Base-by-base conservation (phyloP, 64 coral and sea anemone genomes). In the Acropora tenuis region DNA sequence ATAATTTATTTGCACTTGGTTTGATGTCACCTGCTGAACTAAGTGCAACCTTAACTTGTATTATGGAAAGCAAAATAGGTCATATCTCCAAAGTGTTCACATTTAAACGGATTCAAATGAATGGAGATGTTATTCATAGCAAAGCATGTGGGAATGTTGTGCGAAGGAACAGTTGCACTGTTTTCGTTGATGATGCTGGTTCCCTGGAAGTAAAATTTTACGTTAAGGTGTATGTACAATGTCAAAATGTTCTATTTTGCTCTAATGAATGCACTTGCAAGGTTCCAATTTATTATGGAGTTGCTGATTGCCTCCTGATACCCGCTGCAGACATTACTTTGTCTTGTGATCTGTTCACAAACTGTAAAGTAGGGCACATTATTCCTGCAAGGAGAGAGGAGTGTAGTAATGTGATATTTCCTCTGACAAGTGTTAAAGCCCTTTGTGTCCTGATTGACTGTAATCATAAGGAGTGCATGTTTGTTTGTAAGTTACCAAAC, bases 1-100 rank as follows among this genome's bases (percentile, higher is more conserved):
- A 77, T 4, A 71, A 69, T 89, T 30, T 82, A 67, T 94, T 78
- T 94, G 87, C 92, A 89, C 80, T 94, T 78, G 92, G 92, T 43
- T 18, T 89, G 15, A 88, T 94, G 58, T 89, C 86, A 75, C 87
- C 91, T 63, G 68, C 91, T 80, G 45, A 15, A 8, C 42, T 93
- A 59, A 58, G 15, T 93, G 10, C 61, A 80, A 17, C 65, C 47
- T 41, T 88, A 57, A 45, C 4, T 30, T 8, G 61, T 81, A 13
- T 12, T 13, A 48, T 89, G 42, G 86, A 89, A 94, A 94, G 53
- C 44, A 83, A 80, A 20, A 48, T 94, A 59, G 92, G 92, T 43
- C 12, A 15, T 43, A 89, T 85, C 15, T 48, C 69, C 4, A 82
- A 47, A 46, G 55, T 67, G 0, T 94, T 89, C 15, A 77, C 57